Conservation (phyloP, 2,888 invertebrate species). For the Baccha elongata region DNA sequence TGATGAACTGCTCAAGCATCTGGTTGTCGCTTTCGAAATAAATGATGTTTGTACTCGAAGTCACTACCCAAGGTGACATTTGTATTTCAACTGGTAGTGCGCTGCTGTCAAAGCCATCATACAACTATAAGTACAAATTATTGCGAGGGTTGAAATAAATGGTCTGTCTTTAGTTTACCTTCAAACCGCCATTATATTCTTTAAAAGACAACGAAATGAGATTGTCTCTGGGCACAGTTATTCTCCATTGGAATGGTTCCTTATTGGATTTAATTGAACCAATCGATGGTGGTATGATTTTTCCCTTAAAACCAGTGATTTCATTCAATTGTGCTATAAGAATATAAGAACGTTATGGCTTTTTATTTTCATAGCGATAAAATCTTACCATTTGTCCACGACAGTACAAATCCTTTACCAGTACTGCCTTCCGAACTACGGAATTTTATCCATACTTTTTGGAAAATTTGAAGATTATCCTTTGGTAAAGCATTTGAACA, state of each 20-base stretch:
- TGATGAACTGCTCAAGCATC: conserved; percentile 76
- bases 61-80: conserved; percentile 80
- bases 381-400: conserved; percentile 86
- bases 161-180: conserved; percentile 73
- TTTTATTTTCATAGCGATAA: too few relatives aligned
- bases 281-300: conserved; percentile 77
- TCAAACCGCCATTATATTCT: conserved; percentile 78
- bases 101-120: conserved; percentile 88
- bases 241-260: conserved; percentile 79
- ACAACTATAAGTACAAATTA: conserved; percentile 83
- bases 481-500: conserved; percentile 87
- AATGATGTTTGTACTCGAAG: conserved; percentile 86
- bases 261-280: conserved; percentile 74
- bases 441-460: conserved; percentile 90
- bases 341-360: background rate
- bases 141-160: background rate
- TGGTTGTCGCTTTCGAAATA: conserved; percentile 82
- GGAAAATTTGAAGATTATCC: conserved; percentile 84
- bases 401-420: conserved; percentile 88
- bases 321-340: conserved; percentile 78
- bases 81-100: conserved; percentile 82
- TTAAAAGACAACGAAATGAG: conserved; percentile 76
- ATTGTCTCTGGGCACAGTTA: conserved; percentile 74
- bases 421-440: conserved; percentile 85
- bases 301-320: conserved; percentile 76